phyloP scores from a whole-genome alignment of 2,797 vertebrate genomes.

The Adrianichthys oophorus region DNA sequence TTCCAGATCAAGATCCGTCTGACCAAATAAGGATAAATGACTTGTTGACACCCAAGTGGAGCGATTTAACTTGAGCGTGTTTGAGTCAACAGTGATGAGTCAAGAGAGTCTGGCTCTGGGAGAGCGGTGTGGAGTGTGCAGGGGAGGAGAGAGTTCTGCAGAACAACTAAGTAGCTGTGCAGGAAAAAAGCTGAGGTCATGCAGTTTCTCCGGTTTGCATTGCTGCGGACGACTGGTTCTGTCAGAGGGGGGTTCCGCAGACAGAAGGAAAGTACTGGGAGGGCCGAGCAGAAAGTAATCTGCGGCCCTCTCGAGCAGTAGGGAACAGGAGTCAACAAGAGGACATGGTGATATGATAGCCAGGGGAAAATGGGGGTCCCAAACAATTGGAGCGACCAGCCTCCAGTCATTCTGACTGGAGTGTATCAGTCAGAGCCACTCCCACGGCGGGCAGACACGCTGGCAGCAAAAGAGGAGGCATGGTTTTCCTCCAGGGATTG shows the following conservation, averaged over 20 bases:
- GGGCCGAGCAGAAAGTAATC: constrained; percentile 58
- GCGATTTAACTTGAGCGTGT: constrained; percentile 65
- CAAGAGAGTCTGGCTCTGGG: constrained; percentile 42
- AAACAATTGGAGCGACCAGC: constrained; percentile 50
- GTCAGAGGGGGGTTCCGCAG: constrained; percentile 52
- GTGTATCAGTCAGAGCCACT: constrained; percentile 60
- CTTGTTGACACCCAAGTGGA: constrained; percentile 43
- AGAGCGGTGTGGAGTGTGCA: constrained; percentile 22
- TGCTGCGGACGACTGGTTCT: constrained; percentile 57
- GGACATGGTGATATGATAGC: constrained; percentile 74
- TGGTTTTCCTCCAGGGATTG: constrained; percentile 57
- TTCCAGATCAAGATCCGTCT: constrained; percentile 41
- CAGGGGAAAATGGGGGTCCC: constrained; percentile 46
- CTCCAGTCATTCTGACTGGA: constrained; percentile 41
- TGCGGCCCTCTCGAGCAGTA: constrained; percentile 69
- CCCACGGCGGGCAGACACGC: constrained; percentile 64
- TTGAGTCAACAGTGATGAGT: constrained; percentile 67
- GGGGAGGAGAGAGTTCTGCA: constrained; percentile 37
- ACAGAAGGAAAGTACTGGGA: constrained; percentile 42
- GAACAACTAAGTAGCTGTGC: constrained; percentile 38
- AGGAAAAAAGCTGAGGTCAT: constrained; percentile 73
- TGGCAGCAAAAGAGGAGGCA: constrained; percentile 60
- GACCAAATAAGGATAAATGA: constrained; percentile 48
- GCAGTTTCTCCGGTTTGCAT: constrained; percentile 51
- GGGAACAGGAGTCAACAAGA: constrained; percentile 71